Conservation (phyloP, 2,888 invertebrate species). For the Fragum whitleyi region DNA sequence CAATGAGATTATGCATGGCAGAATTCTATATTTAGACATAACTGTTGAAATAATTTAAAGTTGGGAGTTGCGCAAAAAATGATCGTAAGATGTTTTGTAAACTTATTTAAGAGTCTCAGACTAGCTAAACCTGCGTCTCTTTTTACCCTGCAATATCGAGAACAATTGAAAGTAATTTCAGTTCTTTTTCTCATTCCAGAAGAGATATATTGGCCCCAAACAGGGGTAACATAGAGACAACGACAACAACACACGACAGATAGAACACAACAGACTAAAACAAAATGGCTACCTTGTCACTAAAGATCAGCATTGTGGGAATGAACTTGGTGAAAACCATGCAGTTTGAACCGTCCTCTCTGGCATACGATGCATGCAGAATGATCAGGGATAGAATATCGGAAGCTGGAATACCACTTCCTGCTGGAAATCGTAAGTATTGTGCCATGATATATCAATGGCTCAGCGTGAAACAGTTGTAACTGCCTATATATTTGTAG, state of each 20-base stretch:
- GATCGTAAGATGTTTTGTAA: too few species aligned
- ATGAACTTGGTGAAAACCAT: constrained; percentile 95
- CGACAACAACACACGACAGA: not conserved
- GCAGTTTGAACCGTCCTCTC: constrained; percentile 98
- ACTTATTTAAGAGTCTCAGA: too few species aligned
- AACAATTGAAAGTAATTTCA: too few species aligned
- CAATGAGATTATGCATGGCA: too few species aligned
- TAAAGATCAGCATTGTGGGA: constrained; percentile 86
- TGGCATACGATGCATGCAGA: constrained; percentile 97
- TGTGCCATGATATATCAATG: too few species aligned
- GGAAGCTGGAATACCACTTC: constrained; percentile 88
- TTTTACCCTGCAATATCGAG: too few species aligned
- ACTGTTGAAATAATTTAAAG: too few species aligned
- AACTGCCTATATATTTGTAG: too few species aligned
- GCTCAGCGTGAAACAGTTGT: too few species aligned
- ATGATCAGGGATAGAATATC: constrained; percentile 97
- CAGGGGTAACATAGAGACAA: constrained; percentile 60
- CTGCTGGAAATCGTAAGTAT: constrained; percentile 92
- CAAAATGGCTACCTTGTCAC: constrained; percentile 86
- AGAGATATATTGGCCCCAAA: constrained; percentile 50
- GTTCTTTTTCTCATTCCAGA: constrained; percentile 19
- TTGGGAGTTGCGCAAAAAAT: too few species aligned
- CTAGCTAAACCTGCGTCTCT: too few species aligned
- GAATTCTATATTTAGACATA: too few species aligned
- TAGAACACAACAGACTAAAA: constrained; percentile 23